Percentiles rank a stretch among this genome's conserved stretches.
Evolutionary conservation across 2,113 vertebrate species (phyloP).

Genomic region (Peromyscus californicus): DNA sequence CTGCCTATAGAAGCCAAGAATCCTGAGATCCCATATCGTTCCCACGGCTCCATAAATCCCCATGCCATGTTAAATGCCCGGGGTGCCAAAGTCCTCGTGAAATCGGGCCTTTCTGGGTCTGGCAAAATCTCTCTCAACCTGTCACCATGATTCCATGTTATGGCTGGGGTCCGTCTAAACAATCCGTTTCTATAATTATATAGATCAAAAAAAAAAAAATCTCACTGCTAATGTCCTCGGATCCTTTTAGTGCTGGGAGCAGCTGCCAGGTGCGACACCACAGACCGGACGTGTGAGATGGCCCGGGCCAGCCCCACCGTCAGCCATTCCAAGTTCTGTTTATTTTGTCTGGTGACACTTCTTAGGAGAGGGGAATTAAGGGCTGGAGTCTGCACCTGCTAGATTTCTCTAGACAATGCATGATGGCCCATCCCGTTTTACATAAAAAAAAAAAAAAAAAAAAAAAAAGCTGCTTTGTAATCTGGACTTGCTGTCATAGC

Average conservation of each 20-base stretch:
- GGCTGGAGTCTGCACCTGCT: neutral
- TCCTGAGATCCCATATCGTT: neutral
- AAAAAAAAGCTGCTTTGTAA: neutral
- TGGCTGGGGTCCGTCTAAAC: constrained; percentile 64
- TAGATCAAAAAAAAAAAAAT: neutral
- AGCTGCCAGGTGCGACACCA: constrained; percentile 68
- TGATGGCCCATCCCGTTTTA: neutral
- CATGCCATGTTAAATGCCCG: accelerated
- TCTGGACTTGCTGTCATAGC: neutral
- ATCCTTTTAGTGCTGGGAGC: constrained; percentile 33
- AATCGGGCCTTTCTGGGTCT: constrained; percentile 23
- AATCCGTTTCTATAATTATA: constrained; percentile 65
- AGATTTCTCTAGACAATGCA: constrained; percentile 3
- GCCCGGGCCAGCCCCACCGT: neutral
- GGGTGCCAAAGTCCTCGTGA: neutral
- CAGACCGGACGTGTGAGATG: neutral
- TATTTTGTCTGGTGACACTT: constrained; percentile 67
- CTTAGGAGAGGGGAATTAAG: constrained; percentile 41
- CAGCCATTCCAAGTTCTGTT: neutral
- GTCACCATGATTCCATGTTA: neutral
- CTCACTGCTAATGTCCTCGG: neutral
- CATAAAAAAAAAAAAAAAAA: neutral
- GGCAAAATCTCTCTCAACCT: neutral
- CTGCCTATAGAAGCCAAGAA: neutral
- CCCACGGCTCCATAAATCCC: neutral